A percentile compares a stretch with the other conserved stretches of the same genome.
These are phyloP conservation scores for Nemurella pictetii DNA, from an alignment of 2,888 invertebrate species.

Conservation along the genomic window DNA sequence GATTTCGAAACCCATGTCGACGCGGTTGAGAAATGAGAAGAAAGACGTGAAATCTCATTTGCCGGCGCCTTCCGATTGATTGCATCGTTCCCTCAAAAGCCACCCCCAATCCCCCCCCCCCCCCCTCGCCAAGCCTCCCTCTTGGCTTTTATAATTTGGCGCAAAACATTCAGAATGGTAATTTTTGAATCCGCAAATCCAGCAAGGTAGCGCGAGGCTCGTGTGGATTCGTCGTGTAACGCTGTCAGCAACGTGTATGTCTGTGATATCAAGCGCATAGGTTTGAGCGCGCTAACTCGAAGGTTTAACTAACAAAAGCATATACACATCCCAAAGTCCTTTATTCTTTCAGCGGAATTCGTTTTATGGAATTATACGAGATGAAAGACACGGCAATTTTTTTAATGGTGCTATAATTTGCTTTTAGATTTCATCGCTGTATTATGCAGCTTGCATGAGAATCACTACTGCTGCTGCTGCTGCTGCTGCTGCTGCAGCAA, in stretches of 20 bases:
- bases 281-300: neutral
- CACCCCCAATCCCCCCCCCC: neutral
- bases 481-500: neutral
- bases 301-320: no score
- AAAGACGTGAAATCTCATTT: neutral
- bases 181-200: neutral
- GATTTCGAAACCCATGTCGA: neutral
- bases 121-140: neutral
- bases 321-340: neutral
- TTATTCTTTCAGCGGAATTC: neutral
- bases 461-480: neutral
- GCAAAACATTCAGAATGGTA: neutral
- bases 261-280: neutral
- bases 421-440: neutral
- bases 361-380: neutral
- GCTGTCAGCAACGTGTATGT: neutral
- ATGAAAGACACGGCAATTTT: neutral
- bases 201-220: neutral
- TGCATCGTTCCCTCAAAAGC: neutral
- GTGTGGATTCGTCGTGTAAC: no score
- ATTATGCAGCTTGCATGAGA: neutral
- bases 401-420: neutral
- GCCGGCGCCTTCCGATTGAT: neutral
- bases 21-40: neutral
- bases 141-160: neutral